A percentile compares a stretch with the other conserved stretches of the same genome.
Evolutionary conservation across 2,797 vertebrate genomes (phyloP).

Genomic region (Pristis pectinata): DNA sequence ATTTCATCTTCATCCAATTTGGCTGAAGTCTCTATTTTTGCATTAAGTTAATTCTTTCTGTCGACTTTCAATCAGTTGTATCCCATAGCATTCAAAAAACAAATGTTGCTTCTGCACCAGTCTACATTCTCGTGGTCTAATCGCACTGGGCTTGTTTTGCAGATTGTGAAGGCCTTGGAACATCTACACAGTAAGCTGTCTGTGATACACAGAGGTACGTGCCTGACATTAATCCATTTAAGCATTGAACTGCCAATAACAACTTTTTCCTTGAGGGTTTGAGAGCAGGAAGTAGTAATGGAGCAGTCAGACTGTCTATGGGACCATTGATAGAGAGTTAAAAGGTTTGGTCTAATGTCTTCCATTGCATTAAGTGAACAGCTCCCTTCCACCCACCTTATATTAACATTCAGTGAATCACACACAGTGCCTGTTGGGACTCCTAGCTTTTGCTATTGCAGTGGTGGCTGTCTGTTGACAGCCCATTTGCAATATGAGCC

Average conservation of each 20-base stretch:
- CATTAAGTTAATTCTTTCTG: neutral
- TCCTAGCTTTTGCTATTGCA: neutral
- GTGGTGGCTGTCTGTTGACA: neutral
- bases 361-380: neutral
- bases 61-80: neutral
- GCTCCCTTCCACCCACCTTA: neutral
- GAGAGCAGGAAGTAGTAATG: neutral
- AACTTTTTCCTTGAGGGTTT: neutral
- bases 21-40: neutral
- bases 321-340: neutral
- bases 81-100: neutral
- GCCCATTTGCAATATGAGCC: neutral
- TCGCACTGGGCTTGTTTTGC: conserved; percentile 45
- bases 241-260: neutral
- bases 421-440: neutral
- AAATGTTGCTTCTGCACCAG: neutral
- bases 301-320: neutral
- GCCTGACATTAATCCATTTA: neutral
- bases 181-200: conserved; percentile 94
- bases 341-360: neutral
- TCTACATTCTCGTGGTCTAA: neutral
- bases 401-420: too few species aligned
- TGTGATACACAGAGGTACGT: conserved; percentile 91
- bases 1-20: neutral
- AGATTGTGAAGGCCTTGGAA: conserved; percentile 94